A percentile compares a stretch with the other conserved stretches of the same genome.
phyloP scores from a whole-genome alignment of 1,140 invertebrate genomes.

The Drosophila varians region DNA sequence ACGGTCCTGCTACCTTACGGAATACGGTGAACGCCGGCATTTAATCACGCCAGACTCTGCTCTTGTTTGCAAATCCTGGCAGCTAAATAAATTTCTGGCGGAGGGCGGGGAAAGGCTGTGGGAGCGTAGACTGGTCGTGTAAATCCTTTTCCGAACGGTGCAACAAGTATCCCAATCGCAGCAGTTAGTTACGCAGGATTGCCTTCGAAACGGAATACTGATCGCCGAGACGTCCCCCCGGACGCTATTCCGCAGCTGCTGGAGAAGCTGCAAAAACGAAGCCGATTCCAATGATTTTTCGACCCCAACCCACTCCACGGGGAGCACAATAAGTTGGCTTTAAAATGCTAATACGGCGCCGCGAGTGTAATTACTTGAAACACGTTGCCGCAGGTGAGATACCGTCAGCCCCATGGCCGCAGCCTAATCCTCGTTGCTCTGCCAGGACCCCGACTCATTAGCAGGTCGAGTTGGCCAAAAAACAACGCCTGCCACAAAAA shows the following conservation, averaged over 20 bases:
- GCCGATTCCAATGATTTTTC: conserved; percentile 16
- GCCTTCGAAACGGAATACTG: not conserved
- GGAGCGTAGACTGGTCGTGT: not conserved
- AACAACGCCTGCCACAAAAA: conserved; percentile 32
- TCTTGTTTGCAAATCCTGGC: conserved; percentile 36
- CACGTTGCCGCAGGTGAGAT: conserved; percentile 52
- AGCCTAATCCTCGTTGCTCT: conserved; percentile 41
- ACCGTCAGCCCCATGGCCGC: conserved; percentile 7
- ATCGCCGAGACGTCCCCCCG: too few species aligned
- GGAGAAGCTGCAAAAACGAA: not conserved
- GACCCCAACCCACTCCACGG: conserved; percentile 10
- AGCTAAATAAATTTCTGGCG: conserved; percentile 63
- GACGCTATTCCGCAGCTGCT: too few species aligned
- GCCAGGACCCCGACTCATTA: not conserved
- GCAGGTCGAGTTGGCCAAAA: conserved; percentile 33
- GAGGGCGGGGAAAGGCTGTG: conserved; percentile 13
- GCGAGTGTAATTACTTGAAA: conserved; percentile 78
- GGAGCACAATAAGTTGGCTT: conserved; percentile 65
- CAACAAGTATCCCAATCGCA: conserved; percentile 13
- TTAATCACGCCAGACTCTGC: conserved; percentile 54
- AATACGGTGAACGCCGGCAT: conserved; percentile 49
- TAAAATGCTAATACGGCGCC: conserved; percentile 77
- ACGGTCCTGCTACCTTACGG: conserved; percentile 30
- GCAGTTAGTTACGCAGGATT: conserved; percentile 33
- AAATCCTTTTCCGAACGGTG: conserved; percentile 9